These are phyloP conservation scores for Drosophila lowei DNA, from an alignment of 1,140 invertebrate genomes.

Conservation along the genomic window DNA sequence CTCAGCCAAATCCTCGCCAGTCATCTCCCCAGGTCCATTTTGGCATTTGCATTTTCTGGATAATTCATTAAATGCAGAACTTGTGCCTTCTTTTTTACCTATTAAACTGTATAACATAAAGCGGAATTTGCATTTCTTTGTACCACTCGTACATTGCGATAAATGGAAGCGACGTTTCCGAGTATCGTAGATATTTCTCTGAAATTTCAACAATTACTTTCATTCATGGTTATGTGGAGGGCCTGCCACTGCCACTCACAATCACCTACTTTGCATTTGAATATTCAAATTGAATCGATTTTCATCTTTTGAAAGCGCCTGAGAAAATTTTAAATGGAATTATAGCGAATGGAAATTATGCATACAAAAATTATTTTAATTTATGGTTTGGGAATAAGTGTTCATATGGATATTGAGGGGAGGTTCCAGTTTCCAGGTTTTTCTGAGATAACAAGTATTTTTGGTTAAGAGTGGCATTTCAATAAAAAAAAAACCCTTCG, in stretches of 20 bases:
- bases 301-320: constrained; percentile 10
- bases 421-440: no score
- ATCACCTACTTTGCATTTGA: constrained; percentile 32
- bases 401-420: no score
- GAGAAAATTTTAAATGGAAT: constrained; percentile 17
- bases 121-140: constrained; percentile 45
- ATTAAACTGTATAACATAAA: constrained; percentile 53
- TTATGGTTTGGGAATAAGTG: no score
- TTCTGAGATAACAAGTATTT: no score
- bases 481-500: no score
- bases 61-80: constrained; percentile 57
- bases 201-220: constrained; percentile 44
- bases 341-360: constrained; percentile 5
- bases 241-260: not conserved
- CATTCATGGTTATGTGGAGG: constrained; percentile 28
- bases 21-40: constrained; percentile 66
- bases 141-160: not conserved
- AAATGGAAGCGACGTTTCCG: constrained; percentile 33
- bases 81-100: constrained; percentile 47
- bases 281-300: constrained; percentile 46
- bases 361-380: constrained; percentile 4
- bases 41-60: constrained; percentile 71
- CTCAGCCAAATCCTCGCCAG: constrained; percentile 21
- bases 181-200: constrained; percentile 37
- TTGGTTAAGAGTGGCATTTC: no score